Percentiles rank a stretch among this genome's conserved stretches.
Conservation (phyloP, 2,888 invertebrate species). For the Oegoconia quadripuncta region DNA sequence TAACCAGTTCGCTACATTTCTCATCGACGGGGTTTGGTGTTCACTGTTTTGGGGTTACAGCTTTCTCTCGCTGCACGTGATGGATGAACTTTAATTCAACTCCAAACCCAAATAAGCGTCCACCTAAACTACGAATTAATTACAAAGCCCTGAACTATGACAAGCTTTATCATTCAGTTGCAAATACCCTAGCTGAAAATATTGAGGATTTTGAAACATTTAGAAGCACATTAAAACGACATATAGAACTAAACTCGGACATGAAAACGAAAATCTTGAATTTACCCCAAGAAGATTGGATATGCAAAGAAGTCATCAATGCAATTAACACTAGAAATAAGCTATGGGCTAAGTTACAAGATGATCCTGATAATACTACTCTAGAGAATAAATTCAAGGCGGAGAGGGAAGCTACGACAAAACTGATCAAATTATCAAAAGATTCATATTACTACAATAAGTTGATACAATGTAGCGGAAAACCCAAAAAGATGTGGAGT, state of each 20-base stretch:
- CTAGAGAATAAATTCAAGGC: constrained; percentile 1
- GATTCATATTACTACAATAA: constrained; percentile 5
- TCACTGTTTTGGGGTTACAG: too few relatives aligned
- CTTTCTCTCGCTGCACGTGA: too few relatives aligned
- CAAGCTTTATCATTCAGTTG: neutral
- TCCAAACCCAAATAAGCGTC: neutral
- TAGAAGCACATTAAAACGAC: neutral
- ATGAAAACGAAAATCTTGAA: constrained; percentile 11
- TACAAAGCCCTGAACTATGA: neutral
- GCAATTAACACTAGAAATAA: constrained; percentile 10
- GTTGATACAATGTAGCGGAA: constrained; percentile 1
- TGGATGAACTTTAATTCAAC: too few relatives aligned
- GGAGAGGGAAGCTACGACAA: neutral
- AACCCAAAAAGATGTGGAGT: constrained; percentile 6
- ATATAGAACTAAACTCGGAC: constrained; percentile 2
- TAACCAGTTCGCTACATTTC: too few relatives aligned
- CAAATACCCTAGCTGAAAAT: neutral
- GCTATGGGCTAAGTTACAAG: constrained; percentile 3
- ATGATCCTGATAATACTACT: neutral
- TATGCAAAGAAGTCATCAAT: constrained; percentile 7
- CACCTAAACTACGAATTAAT: neutral
- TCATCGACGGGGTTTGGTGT: too few relatives aligned
- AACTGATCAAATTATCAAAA: constrained; percentile 3
- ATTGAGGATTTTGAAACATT: too few relatives aligned
- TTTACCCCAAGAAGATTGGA: constrained; percentile 14